These are phyloP conservation scores for Dipodomys stephensi DNA, from an alignment of 2,113 vertebrate species.

Conservation along the genomic window DNA sequence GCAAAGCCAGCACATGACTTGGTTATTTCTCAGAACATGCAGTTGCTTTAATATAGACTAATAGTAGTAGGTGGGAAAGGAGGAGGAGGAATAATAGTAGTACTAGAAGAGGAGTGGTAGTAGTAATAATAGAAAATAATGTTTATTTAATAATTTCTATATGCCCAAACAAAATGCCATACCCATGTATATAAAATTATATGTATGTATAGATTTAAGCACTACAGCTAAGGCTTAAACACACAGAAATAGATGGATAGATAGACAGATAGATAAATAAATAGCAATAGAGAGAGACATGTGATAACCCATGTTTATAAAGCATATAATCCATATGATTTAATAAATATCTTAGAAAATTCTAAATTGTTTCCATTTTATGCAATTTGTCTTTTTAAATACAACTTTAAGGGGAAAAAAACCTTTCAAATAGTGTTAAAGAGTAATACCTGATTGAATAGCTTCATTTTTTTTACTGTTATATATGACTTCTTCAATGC, in stretches of 20 bases:
- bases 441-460: not conserved
- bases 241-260: not conserved
- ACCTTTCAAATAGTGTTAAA: not conserved
- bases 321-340: not conserved
- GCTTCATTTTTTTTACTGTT: not conserved
- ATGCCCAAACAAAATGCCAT: not conserved
- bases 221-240: not conserved
- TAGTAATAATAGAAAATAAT: not conserved
- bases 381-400: not conserved
- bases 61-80: too few species aligned
- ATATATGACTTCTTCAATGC: constrained; percentile 20
- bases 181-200: not conserved
- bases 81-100: too few species aligned
- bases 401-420: not conserved
- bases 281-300: too few species aligned
- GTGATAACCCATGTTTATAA: not conserved
- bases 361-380: constrained; percentile 34
- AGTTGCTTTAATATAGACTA: not conserved
- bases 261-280: too few species aligned
- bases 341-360: constrained; percentile 16
- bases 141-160: constrained; percentile 21
- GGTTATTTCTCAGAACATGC: not conserved
- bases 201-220: too few species aligned
- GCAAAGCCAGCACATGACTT: not conserved
- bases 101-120: too few species aligned